Percentiles rank a stretch among this genome's conserved stretches.
Evolutionary conservation across 2,888 invertebrate genomes (phyloP).

Genomic region (Xestobium rufovillosum): DNA sequence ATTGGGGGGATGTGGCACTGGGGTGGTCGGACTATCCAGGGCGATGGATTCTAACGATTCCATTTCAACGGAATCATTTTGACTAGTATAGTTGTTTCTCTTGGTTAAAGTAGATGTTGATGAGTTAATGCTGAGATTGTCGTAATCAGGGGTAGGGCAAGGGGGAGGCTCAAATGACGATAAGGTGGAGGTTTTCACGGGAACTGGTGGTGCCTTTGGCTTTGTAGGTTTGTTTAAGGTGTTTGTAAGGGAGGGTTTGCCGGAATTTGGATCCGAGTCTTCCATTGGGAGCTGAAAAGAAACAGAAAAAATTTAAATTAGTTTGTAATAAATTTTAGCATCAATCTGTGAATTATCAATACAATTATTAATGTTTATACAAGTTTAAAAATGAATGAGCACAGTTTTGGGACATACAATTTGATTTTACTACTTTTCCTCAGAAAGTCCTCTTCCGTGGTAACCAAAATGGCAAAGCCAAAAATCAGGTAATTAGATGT

Average conservation of each 20-base stretch:
- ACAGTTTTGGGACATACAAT: too few species aligned
- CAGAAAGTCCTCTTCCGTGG: too few species aligned
- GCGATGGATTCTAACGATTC: constrained; percentile 70
- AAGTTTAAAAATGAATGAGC: too few species aligned
- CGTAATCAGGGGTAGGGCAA: constrained; percentile 51
- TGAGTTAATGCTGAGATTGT: constrained; percentile 41
- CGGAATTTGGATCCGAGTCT: constrained; percentile 6
- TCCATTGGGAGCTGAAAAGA: constrained; percentile 12
- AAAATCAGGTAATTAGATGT: too few species aligned
- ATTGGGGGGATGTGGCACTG: constrained; percentile 59
- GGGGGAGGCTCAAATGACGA: constrained; percentile 40
- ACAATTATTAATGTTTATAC: too few species aligned
- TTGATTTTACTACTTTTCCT: too few species aligned
- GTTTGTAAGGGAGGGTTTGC: constrained; percentile 8
- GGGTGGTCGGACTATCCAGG: constrained; percentile 55
- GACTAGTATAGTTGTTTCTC: constrained; percentile 7
- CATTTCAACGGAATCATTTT: constrained; percentile 59
- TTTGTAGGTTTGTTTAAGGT: constrained; percentile 26
- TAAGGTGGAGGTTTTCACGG: constrained; percentile 37
- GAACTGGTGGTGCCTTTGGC: constrained; percentile 39
- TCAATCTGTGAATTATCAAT: too few species aligned
- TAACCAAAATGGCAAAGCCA: too few species aligned
- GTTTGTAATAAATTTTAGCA: too few species aligned
- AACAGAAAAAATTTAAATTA: too few species aligned
- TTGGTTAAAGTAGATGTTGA: constrained; percentile 30